Evolutionary conservation across 2,797 vertebrate species (phyloP).

Genomic region (Lemur catta): DNA sequence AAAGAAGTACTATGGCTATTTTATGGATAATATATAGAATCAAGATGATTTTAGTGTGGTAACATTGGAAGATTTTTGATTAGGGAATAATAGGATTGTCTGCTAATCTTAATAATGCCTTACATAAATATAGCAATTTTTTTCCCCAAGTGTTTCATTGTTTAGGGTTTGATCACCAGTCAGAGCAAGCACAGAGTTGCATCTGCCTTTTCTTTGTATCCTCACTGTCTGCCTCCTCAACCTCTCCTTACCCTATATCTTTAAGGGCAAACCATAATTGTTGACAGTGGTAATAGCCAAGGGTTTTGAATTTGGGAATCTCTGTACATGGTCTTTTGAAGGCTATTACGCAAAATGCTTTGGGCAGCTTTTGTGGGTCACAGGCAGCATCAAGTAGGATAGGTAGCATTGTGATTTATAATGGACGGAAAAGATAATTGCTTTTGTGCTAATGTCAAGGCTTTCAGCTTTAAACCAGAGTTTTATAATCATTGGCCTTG

Average conservation of each 20-base stretch:
- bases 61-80: neutral
- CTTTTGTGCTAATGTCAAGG: neutral
- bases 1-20: neutral
- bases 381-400: neutral
- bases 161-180: neutral
- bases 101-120: neutral
- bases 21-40: neutral
- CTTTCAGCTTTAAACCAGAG: constrained; percentile 13
- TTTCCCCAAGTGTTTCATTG: neutral
- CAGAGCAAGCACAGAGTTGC: neutral
- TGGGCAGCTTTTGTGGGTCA: neutral
- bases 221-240: neutral
- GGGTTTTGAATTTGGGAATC: neutral
- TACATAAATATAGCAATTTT: neutral
- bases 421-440: neutral
- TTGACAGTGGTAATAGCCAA: neutral
- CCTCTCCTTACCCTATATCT: neutral
- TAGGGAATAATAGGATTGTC: neutral
- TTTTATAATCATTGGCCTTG: constrained; percentile 8
- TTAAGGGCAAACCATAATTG: neutral
- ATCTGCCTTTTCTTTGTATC: neutral
- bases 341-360: neutral
- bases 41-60: neutral
- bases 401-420: neutral
- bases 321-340: neutral